Percentiles rank a stretch among this genome's conserved stretches.
These are phyloP conservation scores for Leucoraja erinaceus DNA, from an alignment of 2,113 vertebrate species.

Conservation along the genomic window DNA sequence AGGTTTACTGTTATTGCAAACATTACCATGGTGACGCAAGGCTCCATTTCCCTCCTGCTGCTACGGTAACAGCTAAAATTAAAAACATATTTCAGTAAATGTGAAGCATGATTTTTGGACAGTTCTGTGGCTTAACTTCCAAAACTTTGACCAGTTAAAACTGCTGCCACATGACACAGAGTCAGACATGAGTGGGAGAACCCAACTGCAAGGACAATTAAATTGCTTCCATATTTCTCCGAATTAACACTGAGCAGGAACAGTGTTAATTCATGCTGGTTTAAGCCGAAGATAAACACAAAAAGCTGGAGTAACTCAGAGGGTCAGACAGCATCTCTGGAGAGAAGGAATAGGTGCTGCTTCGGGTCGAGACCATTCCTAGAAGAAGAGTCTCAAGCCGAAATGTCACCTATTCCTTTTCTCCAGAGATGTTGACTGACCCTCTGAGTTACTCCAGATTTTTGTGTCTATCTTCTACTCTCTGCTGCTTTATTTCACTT, in stretches of 20 bases:
- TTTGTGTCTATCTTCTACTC: neutral
- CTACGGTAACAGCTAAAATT: slow-evolving; percentile 15
- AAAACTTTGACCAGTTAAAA: neutral
- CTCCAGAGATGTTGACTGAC: too few relatives aligned
- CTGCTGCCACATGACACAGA: neutral
- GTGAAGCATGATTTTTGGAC: slow-evolving; percentile 14
- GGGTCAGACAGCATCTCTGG: too few relatives aligned
- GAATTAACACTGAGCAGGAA: neutral
- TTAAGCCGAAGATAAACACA: too few relatives aligned
- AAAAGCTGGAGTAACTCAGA: too few relatives aligned
- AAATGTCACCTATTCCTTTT: too few relatives aligned
- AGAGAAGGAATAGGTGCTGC: too few relatives aligned
- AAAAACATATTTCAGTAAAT: slow-evolving; percentile 31
- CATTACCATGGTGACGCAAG: slow-evolving; percentile 26
- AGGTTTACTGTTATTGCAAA: slow-evolving; percentile 21
- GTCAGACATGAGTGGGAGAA: neutral
- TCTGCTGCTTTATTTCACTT: neutral
- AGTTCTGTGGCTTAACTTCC: slow-evolving; percentile 14
- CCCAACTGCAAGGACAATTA: neutral
- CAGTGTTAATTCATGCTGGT: neutral
- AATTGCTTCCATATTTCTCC: slow-evolving; percentile 18
- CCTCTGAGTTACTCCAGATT: too few relatives aligned
- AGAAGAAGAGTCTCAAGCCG: too few relatives aligned
- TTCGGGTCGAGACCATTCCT: too few relatives aligned
- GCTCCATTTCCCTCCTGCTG: slow-evolving; percentile 10